Percentiles rank a stretch among this genome's conserved stretches.
Evolutionary conservation across 2,113 vertebrate species (phyloP).

Genomic region (Pristiophorus japonicus): DNA sequence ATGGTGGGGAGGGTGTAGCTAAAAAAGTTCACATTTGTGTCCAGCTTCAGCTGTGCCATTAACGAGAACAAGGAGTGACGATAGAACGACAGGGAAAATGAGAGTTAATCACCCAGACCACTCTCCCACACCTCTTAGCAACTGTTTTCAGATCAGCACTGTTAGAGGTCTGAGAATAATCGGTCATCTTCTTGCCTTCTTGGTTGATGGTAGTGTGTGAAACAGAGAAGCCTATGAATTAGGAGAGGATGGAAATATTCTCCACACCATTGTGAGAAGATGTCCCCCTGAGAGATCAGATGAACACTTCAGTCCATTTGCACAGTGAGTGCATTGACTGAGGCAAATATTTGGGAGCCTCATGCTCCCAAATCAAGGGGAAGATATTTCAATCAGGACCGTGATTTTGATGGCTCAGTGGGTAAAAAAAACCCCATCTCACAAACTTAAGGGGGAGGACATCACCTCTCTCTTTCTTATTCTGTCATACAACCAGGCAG

Average conservation of each 20-base stretch:
- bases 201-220: neutral
- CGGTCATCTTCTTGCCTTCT: neutral
- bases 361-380: too few species aligned
- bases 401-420: neutral
- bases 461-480: neutral
- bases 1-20: neutral
- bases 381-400: neutral
- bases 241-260: neutral
- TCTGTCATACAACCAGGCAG: neutral
- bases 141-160: neutral
- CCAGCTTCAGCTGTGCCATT: neutral
- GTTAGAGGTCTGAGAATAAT: neutral
- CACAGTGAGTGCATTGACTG: too few species aligned
- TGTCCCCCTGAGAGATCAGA: neutral
- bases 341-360: too few species aligned
- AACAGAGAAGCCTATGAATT: neutral
- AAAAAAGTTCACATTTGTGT: neutral
- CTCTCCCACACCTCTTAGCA: neutral
- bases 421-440: too few species aligned
- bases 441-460: neutral
- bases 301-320: too few species aligned
- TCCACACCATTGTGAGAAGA: neutral
- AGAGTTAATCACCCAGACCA: neutral
- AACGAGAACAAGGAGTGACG: neutral
- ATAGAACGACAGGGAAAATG: neutral